Evolutionary conservation across 1,140 invertebrate species (phyloP).

Genomic region (Copidosoma floridanum): DNA sequence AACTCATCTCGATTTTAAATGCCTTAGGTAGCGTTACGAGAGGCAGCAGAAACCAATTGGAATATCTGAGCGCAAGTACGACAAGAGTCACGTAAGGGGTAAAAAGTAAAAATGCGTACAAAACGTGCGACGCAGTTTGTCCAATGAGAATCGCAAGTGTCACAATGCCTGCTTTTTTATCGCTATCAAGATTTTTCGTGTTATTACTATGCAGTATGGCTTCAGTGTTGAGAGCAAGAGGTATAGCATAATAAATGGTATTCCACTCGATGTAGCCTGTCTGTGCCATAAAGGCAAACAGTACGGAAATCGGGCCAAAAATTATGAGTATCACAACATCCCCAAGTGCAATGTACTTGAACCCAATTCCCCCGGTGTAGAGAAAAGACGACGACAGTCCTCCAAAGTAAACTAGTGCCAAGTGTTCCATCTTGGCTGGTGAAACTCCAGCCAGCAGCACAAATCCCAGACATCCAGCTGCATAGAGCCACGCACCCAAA

Average conservation of each 20-base stretch:
- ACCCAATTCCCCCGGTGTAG: constrained; percentile 89
- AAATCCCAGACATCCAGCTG: constrained; percentile 85
- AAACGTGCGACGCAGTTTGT: constrained; percentile 82
- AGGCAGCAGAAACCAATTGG: constrained; percentile 85
- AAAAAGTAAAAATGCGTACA: constrained; percentile 89
- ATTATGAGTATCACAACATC: constrained; percentile 89
- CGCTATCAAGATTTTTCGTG: constrained; percentile 83
- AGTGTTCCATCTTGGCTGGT: constrained; percentile 88
- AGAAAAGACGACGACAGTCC: constrained; percentile 94
- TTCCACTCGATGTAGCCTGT: constrained; percentile 82
- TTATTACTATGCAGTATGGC: constrained; percentile 95
- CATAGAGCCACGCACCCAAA: constrained; percentile 83
- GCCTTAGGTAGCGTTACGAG: constrained; percentile 82
- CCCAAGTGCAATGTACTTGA: constrained; percentile 90
- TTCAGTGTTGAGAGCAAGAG: constrained; percentile 90
- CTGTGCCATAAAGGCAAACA: constrained; percentile 91
- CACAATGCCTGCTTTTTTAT: constrained; percentile 83
- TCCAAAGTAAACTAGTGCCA: constrained; percentile 92
- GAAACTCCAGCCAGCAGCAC: constrained; percentile 76
- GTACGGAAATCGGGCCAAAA: constrained; percentile 91
- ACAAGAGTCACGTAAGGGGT: constrained; percentile 88
- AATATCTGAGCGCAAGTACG: constrained; percentile 78
- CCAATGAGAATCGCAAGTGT: constrained; percentile 93
- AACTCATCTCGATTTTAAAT: constrained; percentile 87
- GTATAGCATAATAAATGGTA: constrained; percentile 89